Percentiles rank a stretch among this genome's conserved stretches.
These are phyloP conservation scores for Nasonia oneida DNA, from an alignment of 2,888 invertebrate species.

Conservation along the genomic window DNA sequence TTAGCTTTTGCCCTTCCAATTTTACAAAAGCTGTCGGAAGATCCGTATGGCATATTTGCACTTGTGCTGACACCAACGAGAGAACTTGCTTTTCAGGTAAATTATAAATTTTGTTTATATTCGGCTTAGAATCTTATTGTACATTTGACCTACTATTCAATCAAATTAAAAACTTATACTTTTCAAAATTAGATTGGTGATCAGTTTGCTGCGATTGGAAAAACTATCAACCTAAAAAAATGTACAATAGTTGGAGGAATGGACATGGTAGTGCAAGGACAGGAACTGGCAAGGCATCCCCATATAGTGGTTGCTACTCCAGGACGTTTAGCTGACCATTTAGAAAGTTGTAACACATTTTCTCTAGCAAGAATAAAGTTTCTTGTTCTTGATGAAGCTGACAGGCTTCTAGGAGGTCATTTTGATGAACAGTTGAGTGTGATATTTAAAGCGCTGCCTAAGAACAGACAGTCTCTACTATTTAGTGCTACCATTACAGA, in stretches of 20 bases:
- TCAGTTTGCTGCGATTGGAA: conserved; percentile 95
- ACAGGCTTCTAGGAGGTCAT: conserved; percentile 89
- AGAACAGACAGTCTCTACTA: conserved; percentile 90
- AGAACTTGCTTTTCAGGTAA: conserved; percentile 91
- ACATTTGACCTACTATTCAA: not conserved
- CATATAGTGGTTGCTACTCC: conserved; percentile 98
- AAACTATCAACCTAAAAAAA: conserved; percentile 90
- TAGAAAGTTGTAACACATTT: conserved; percentile 92
- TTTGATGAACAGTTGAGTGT: conserved; percentile 91
- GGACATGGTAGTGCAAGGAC: conserved; percentile 93
- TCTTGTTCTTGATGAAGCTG: conserved; percentile 98
- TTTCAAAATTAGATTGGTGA: conserved; percentile 88
- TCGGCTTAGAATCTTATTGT: not conserved
- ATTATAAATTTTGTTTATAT: conserved; percentile 22
- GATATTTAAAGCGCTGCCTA: conserved; percentile 88
- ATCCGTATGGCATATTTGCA: conserved; percentile 98
- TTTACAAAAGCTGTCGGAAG: conserved; percentile 93
- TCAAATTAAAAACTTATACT: not conserved
- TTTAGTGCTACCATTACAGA: conserved; percentile 98
- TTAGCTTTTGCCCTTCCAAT: conserved; percentile 98
- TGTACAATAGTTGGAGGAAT: conserved; percentile 97
- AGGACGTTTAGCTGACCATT: conserved; percentile 95
- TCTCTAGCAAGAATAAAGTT: conserved; percentile 89
- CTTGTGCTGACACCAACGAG: conserved; percentile 97
- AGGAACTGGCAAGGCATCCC: conserved; percentile 90